phyloP scores from a whole-genome alignment of 2,797 vertebrate genomes.

The Pantherophis alleghaniensis region DNA sequence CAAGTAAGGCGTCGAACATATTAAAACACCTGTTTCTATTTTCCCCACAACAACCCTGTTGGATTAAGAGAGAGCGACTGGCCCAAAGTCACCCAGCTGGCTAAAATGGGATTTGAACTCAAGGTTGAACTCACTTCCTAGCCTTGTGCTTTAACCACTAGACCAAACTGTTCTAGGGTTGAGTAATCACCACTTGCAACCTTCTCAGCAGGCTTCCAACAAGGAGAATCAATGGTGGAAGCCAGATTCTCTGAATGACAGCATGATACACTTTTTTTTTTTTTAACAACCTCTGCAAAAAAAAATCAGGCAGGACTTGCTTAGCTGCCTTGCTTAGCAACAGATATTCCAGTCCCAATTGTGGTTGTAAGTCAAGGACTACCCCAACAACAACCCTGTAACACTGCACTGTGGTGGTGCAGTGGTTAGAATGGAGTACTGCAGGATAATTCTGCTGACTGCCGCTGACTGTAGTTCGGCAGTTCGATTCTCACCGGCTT shows the following conservation, averaged over 20 bases:
- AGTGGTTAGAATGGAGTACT: no score
- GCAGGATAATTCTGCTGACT: no score
- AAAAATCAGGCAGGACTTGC: no score
- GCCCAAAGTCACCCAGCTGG: background rate
- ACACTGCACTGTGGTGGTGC: no score
- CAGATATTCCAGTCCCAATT: background rate
- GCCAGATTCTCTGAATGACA: background rate
- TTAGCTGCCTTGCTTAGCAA: background rate
- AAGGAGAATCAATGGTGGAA: background rate
- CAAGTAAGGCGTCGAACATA: background rate
- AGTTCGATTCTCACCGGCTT: no score
- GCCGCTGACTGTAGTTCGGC: no score
- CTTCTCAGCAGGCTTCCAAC: background rate
- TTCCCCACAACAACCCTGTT: background rate
- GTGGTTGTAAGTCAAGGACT: background rate
- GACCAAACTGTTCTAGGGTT: background rate
- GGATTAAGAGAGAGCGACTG: background rate
- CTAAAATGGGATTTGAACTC: no score
- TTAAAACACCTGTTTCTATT: background rate
- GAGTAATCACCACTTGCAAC: background rate
- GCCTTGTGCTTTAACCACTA: background rate
- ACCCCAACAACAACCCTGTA: background rate
- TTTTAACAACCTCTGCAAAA: background rate
- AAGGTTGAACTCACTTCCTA: no score
- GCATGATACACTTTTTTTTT: background rate